Percentiles rank a stretch among this genome's conserved stretches.
phyloP scores from a whole-genome alignment of 2,797 vertebrate species.

The Neomorphus geoffroyi region DNA sequence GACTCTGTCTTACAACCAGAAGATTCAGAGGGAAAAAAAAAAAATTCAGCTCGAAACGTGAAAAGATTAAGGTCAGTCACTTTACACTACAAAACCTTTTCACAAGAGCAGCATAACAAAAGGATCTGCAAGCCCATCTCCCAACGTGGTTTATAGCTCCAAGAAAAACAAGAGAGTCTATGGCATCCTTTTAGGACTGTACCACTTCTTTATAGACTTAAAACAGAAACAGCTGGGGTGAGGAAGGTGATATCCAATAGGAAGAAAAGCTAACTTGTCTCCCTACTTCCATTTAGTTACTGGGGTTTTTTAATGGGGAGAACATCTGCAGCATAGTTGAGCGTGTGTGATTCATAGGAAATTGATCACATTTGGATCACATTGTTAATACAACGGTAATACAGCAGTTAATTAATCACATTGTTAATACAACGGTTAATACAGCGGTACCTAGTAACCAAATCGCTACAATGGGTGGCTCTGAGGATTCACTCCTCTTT shows the following conservation, averaged over 20 bases:
- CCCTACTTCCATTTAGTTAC: background rate
- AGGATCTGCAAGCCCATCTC: background rate
- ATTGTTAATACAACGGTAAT: too few species aligned
- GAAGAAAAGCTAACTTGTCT: background rate
- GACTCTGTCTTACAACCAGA: slow-evolving; percentile 48
- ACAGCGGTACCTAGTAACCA: background rate
- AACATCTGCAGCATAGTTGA: background rate
- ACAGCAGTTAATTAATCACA: too few species aligned
- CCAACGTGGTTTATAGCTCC: background rate
- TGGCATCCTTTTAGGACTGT: background rate
- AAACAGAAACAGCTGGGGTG: background rate
- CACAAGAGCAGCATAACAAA: slow-evolving; percentile 51
- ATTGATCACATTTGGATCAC: background rate
- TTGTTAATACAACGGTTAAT: too few species aligned
- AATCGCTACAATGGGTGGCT: background rate
- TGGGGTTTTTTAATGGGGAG: background rate
- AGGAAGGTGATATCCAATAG: background rate
- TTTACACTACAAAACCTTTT: slow-evolving; percentile 55
- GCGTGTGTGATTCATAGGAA: rapidly evolving
- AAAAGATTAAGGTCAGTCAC: slow-evolving; percentile 65
- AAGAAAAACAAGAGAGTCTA: slow-evolving; percentile 10
- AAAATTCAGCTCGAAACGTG: slow-evolving; percentile 33
- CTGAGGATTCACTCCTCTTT: background rate
- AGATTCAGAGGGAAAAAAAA: slow-evolving; percentile 47
- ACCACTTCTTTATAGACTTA: background rate